These are phyloP conservation scores for Gambelia wislizenii DNA, from an alignment of 2,797 vertebrate genomes.

Conservation along the genomic window DNA sequence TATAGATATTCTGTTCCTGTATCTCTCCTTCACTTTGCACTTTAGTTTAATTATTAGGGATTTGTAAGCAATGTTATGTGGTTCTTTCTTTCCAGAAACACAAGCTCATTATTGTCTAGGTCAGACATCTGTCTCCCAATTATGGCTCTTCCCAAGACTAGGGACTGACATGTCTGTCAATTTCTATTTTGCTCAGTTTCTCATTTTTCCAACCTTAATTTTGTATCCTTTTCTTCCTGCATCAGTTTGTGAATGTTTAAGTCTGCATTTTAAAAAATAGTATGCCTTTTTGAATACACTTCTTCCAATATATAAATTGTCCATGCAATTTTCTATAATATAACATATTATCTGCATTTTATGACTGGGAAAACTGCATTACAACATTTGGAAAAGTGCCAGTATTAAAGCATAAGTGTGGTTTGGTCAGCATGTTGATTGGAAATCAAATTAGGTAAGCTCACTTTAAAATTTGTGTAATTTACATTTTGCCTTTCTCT, in stretches of 20 bases:
- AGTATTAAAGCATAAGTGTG: background rate
- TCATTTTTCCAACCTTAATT: background rate
- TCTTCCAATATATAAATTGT: background rate
- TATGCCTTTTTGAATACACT: background rate
- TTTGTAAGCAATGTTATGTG: slow-evolving; percentile 44
- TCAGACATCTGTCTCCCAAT: slow-evolving; percentile 47
- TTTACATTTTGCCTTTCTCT: too few relatives aligned
- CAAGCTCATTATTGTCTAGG: slow-evolving; percentile 52
- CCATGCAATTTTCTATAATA: background rate
- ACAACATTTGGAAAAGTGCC: too few relatives aligned
- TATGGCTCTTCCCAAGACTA: background rate
- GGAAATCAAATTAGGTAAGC: background rate
- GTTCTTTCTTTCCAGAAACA: slow-evolving; percentile 36
- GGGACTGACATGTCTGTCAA: background rate
- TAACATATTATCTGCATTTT: background rate
- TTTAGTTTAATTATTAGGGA: slow-evolving; percentile 60
- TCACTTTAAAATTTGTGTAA: background rate
- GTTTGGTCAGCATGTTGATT: background rate
- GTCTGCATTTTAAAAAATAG: background rate
- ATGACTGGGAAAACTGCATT: background rate
- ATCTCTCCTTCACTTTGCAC: slow-evolving; percentile 49
- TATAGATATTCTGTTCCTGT: slow-evolving; percentile 45
- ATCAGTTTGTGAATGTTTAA: background rate
- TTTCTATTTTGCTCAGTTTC: background rate
- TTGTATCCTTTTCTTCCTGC: background rate